Conservation (phyloP, 2,888 invertebrate species). For the Napeogenes sylphis region DNA sequence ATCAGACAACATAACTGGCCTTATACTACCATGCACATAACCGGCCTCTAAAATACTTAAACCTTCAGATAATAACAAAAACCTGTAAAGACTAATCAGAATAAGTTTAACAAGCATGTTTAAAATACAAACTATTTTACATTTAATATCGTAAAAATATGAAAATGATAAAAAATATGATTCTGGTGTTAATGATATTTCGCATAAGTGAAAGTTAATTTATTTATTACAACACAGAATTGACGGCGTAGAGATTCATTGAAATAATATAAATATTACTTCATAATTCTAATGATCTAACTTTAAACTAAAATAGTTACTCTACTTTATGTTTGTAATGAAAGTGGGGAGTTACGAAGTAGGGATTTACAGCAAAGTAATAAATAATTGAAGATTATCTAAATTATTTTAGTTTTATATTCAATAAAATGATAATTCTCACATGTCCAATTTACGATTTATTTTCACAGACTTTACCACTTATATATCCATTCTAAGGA, state of each 20-base stretch:
- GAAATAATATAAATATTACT: constrained; percentile 59
- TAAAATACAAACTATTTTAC: neutral
- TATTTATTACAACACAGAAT: constrained; percentile 73
- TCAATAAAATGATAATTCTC: constrained; percentile 65
- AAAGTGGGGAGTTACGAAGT: neutral
- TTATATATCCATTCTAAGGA: constrained; percentile 7
- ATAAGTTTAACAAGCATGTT: neutral
- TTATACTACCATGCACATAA: constrained; percentile 16
- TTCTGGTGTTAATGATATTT: constrained; percentile 4
- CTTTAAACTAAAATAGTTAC: constrained; percentile 30
- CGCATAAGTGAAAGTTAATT: constrained; percentile 33
- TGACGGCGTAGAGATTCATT: constrained; percentile 74
- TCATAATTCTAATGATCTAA: constrained; percentile 56
- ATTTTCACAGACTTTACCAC: constrained; percentile 12
- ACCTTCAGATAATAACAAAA: too few species aligned
- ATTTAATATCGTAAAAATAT: constrained; percentile 6
- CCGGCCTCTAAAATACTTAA: constrained; percentile 10
- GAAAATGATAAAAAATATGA: constrained; percentile 7
- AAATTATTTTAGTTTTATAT: neutral
- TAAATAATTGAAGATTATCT: constrained; percentile 3
- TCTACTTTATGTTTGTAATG: constrained; percentile 19
- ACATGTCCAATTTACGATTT: constrained; percentile 62
- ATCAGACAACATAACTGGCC: constrained; percentile 44
- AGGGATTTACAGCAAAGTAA: constrained; percentile 2
- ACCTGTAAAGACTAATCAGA: too few species aligned